Conservation (phyloP, 2,797 vertebrate species). For the Zenarchopterus dispar region DNA sequence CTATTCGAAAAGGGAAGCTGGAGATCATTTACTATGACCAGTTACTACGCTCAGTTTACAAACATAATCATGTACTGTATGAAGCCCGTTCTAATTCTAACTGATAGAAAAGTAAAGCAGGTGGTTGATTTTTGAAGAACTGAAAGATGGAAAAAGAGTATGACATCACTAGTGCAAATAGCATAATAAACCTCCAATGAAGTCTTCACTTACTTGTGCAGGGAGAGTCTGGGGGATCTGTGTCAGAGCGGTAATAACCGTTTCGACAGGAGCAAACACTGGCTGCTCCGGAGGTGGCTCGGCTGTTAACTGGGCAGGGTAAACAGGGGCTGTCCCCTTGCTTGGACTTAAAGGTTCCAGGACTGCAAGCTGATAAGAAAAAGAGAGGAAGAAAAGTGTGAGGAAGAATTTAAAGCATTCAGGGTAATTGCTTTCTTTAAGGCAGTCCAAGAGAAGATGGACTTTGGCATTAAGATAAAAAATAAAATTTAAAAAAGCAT, state of each 20-base stretch:
- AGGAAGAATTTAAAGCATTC: slow-evolving; percentile 1
- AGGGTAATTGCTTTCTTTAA: not conserved
- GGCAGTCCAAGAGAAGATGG: not conserved
- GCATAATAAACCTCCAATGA: slow-evolving; percentile 1
- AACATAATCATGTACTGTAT: too few relatives aligned
- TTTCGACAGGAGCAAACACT: slow-evolving; percentile 89
- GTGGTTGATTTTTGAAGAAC: not conserved
- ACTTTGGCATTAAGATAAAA: too few relatives aligned
- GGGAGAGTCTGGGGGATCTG: slow-evolving; percentile 86
- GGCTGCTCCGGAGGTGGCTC: slow-evolving; percentile 88
- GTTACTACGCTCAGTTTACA: too few relatives aligned
- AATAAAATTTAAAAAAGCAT: too few relatives aligned
- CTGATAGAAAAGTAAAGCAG: not conserved
- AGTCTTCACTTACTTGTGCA: slow-evolving; percentile 90
- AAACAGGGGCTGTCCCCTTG: slow-evolving; percentile 91
- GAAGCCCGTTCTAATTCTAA: too few relatives aligned
- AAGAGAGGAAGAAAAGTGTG: slow-evolving; percentile 11
- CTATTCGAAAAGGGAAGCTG: slow-evolving; percentile 28
- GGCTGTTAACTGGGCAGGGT: slow-evolving; percentile 92
- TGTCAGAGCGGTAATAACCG: slow-evolving; percentile 92
- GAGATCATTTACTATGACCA: slow-evolving; percentile 16
- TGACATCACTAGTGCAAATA: not conserved
- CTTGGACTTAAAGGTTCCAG: slow-evolving; percentile 93
- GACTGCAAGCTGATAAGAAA: slow-evolving; percentile 86
- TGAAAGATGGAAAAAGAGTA: not conserved